A percentile compares a stretch with the other conserved stretches of the same genome.
Conservation (phyloP, 37 sponge, comb jelly and placozoan genomes). For the Chondrosia reniformis region DNA sequence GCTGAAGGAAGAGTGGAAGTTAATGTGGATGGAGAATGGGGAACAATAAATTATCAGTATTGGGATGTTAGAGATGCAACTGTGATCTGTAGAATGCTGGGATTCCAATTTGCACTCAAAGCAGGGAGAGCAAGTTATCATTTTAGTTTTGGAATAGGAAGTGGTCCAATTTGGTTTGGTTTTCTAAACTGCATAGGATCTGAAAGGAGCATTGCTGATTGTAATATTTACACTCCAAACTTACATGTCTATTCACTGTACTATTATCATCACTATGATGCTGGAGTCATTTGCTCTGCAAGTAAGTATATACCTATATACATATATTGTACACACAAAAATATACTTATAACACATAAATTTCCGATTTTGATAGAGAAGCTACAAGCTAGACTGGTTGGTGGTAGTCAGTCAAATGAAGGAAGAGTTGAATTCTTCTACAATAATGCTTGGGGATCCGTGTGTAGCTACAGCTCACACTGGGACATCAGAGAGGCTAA, state of each 20-base stretch:
- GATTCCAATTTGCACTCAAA: neutral
- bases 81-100: neutral
- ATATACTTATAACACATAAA: too few relatives aligned
- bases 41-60: neutral
- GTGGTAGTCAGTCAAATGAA: neutral
- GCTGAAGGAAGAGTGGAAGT: neutral
- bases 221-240: neutral
- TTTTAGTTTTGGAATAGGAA: conserved; percentile 2
- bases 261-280: too few relatives aligned
- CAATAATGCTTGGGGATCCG: neutral
- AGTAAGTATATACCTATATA: too few relatives aligned
- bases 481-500: neutral
- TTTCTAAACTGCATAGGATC: neutral
- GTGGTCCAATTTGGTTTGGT: neutral
- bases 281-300: too few relatives aligned
- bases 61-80: neutral
- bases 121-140: neutral
- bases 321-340: too few relatives aligned
- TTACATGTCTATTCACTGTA: too few relatives aligned
- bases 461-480: neutral
- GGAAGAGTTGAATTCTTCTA: conserved; percentile 1
- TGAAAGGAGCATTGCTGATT: neutral
- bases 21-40: neutral
- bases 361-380: too few relatives aligned
- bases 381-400: neutral